These are phyloP conservation scores for Zapornia atra DNA, from an alignment of 2,113 vertebrate species.

Conservation along the genomic window DNA sequence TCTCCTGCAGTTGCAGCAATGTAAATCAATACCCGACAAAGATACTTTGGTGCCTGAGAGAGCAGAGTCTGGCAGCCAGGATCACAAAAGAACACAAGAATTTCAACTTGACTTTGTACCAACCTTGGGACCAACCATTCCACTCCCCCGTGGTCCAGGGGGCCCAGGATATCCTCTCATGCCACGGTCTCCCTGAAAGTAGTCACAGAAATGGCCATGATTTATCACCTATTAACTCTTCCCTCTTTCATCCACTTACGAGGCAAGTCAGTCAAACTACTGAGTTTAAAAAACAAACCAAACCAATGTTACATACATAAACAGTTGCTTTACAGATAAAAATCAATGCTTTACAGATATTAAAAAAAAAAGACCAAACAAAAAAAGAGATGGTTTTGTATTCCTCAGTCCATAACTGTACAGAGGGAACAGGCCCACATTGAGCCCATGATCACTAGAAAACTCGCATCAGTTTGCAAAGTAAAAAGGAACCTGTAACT, in stretches of 20 bases:
- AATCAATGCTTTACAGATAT: no score
- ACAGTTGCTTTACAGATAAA: neutral
- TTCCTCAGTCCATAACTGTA: neutral
- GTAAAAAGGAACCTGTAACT: neutral
- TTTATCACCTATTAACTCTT: neutral
- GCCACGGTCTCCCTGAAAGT: conserved; percentile 80
- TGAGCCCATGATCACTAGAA: neutral
- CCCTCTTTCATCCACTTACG: fast-evolving
- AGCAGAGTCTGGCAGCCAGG: neutral
- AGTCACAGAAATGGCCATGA: neutral
- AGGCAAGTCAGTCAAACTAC: neutral
- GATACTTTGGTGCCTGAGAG: neutral
- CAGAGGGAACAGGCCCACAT: neutral
- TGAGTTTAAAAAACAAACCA: neutral
- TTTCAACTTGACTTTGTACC: neutral
- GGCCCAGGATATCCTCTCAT: conserved; percentile 75
- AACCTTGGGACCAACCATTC: conserved; percentile 81
- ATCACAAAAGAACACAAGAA: neutral
- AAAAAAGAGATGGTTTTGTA: neutral
- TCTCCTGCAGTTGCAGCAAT: neutral
- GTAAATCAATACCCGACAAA: neutral
- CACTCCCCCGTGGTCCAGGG: conserved; percentile 72
- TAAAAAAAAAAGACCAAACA: neutral
- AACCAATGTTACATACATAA: neutral
- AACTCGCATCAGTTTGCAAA: neutral